A percentile compares a stretch with the other conserved stretches of the same genome.
Conservation (phyloP, 2,888 invertebrate species). For the Cyclophora punctaria region DNA sequence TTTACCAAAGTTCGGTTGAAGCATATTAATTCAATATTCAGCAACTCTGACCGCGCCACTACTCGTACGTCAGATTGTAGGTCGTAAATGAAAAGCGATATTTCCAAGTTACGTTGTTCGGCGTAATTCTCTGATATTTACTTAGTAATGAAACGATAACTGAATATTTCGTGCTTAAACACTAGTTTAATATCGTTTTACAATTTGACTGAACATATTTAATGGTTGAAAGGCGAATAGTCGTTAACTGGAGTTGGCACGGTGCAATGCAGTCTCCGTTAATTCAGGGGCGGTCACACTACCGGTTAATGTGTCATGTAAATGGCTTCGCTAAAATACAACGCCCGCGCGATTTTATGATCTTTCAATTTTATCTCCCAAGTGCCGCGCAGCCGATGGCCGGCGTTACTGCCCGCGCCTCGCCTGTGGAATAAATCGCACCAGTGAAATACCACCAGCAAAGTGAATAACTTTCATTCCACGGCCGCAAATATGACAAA, state of each 20-base stretch:
- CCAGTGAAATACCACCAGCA: constrained; percentile 1
- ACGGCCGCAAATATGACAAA: constrained; percentile 16
- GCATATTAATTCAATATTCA: too few relatives aligned
- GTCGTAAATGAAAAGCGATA: too few relatives aligned
- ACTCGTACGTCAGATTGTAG: too few relatives aligned
- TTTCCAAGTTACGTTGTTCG: too few relatives aligned
- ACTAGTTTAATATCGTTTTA: constrained; percentile 19
- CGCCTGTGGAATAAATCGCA: constrained; percentile 10
- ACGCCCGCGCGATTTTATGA: constrained; percentile 46
- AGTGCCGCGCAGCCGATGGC: constrained; percentile 18
- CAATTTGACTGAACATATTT: constrained; percentile 28
- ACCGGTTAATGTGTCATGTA: constrained; percentile 56
- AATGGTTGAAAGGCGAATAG: constrained; percentile 41
- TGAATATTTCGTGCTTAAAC: constrained; percentile 10
- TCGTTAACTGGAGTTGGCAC: constrained; percentile 49
- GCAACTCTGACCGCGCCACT: too few relatives aligned
- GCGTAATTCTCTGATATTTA: too few relatives aligned
- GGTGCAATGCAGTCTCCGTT: constrained; percentile 39
- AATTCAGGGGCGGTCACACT: constrained; percentile 38
- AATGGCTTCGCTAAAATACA: constrained; percentile 49
- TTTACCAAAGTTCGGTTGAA: too few relatives aligned
- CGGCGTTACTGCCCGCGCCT: too few relatives aligned
- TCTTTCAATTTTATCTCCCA: constrained; percentile 44
- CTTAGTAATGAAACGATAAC: constrained; percentile 2
- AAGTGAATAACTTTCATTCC: constrained; percentile 9